These are phyloP conservation scores for Autographa gamma DNA, from an alignment of 2,888 invertebrate species.

Conservation along the genomic window DNA sequence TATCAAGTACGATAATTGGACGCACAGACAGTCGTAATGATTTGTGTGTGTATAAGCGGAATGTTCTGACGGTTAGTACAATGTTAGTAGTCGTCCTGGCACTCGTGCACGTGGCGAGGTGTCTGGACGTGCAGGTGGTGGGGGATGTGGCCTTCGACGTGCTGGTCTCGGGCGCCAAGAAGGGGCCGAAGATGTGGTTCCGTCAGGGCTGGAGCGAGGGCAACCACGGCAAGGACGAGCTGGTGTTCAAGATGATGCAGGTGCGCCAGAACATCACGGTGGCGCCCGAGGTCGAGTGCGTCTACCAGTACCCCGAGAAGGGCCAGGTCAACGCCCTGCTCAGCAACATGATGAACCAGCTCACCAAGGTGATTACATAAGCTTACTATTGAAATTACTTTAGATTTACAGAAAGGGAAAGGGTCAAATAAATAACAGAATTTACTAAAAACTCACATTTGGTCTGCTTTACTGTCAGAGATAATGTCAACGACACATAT, in stretches of 20 bases:
- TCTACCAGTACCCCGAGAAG: conserved; percentile 66
- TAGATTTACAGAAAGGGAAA: too few relatives aligned
- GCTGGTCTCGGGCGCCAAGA: conserved; percentile 11
- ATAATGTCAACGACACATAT: too few relatives aligned
- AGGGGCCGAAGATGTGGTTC: conserved; percentile 5
- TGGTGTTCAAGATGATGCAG: conserved; percentile 6
- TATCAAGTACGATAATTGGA: conserved; percentile 1
- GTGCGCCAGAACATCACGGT: conserved; percentile 36
- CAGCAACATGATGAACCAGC: conserved; percentile 72
- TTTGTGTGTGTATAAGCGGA: not conserved
- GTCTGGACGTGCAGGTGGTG: conserved; percentile 20
- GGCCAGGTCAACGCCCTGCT: conserved; percentile 65
- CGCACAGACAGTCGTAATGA: conserved; percentile 2
- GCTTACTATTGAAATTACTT: not conserved
- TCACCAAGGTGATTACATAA: conserved; percentile 63
- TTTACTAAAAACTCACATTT: too few relatives aligned
- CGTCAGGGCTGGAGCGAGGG: conserved; percentile 8
- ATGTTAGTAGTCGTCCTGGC: conserved; percentile 19
- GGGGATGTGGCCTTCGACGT: conserved; percentile 43
- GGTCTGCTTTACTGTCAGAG: too few relatives aligned
- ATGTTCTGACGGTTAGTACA: conserved; percentile 8
- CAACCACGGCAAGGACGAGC: not conserved
- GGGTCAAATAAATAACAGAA: too few relatives aligned
- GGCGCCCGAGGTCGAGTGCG: conserved; percentile 58
- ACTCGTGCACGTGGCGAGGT: conserved; percentile 11